These are phyloP conservation scores for Galeruca laticollis DNA, from an alignment of 2,888 invertebrate genomes.

Conservation along the genomic window DNA sequence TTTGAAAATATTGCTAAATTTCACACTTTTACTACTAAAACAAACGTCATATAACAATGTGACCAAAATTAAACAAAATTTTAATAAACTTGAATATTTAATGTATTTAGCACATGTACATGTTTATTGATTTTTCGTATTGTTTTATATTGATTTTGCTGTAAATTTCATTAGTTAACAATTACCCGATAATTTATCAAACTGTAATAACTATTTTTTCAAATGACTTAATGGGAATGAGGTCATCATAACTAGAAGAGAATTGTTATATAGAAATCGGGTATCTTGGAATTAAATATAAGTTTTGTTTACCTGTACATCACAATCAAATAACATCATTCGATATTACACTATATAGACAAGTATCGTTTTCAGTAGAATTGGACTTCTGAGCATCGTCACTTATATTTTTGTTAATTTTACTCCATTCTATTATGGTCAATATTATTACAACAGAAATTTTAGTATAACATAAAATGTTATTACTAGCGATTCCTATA, in stretches of 20 bases:
- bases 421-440: too few relatives aligned
- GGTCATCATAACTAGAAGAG: background rate
- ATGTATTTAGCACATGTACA: slow-evolving; percentile 34
- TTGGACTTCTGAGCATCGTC: too few relatives aligned
- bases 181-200: slow-evolving; percentile 20
- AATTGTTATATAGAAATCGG: too few relatives aligned
- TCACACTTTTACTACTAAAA: slow-evolving; percentile 26
- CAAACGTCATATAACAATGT: background rate
- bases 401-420: too few relatives aligned
- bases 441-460: too few relatives aligned
- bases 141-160: slow-evolving; percentile 36
- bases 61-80: slow-evolving; percentile 22
- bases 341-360: too few relatives aligned
- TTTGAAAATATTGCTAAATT: slow-evolving; percentile 18
- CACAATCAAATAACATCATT: too few relatives aligned
- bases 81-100: slow-evolving; percentile 14
- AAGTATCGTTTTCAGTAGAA: too few relatives aligned
- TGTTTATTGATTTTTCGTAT: slow-evolving; percentile 11
- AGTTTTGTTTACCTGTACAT: too few relatives aligned
- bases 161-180: slow-evolving; percentile 39
- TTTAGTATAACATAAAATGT: too few relatives aligned
- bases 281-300: too few relatives aligned
- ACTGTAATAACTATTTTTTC: background rate
- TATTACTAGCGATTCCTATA: too few relatives aligned
- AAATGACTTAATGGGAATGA: background rate